Evolutionary conservation across 37 sponge, comb jelly and placozoan genomes (phyloP), one percentile per base, ranked within the genome.

Genomic region (Crambe crambe): DNA sequence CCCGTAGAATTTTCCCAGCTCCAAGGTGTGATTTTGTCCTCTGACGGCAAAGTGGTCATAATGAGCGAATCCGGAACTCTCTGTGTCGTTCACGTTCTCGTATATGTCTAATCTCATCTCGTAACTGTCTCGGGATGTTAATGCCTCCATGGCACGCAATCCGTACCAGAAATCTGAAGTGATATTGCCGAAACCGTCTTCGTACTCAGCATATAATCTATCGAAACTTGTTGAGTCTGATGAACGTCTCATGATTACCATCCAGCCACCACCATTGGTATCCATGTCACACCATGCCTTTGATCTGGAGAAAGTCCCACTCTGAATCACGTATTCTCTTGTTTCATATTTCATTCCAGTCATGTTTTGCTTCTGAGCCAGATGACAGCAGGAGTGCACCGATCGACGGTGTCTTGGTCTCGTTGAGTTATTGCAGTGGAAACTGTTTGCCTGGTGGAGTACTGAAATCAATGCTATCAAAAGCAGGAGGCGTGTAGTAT

Each of bases 131-230:
- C 54, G 22, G 38, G 37, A 77, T 1, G 88, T 82, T 2, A 88
- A 29, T 1, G 22, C 25, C 56, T 71, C 43, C 40, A 88, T 56
- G 12, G 56, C n/a, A 47, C 37, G 63, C 23, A 88, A 67, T 26
- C 88, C 88, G 57, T 77, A 82, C 83, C 82, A 88, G 42, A 88
- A 88, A 9, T 79, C 74, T 2, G 8, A 20, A 6, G 0, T 39
- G 26, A 88, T 72, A 25, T 81, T 37, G 17, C 88, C 88, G 72
- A 88, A 88, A 0, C 88, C 88, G n/a, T 82, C 63, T 56, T 88
- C 83, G 57, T 88, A 88, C 26, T 88, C 74, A 9, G 58, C 20
- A 58, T 41, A 65, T 22, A 15, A 29, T 1, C 42, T 51, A 32
- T 88, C 42, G 42, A 88, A 88, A 56, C 61, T 57, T 17, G 25